Evolutionary conservation across 64 coral and sea anemone species (phyloP).

Genomic region (Stichodactyla helianthus): DNA sequence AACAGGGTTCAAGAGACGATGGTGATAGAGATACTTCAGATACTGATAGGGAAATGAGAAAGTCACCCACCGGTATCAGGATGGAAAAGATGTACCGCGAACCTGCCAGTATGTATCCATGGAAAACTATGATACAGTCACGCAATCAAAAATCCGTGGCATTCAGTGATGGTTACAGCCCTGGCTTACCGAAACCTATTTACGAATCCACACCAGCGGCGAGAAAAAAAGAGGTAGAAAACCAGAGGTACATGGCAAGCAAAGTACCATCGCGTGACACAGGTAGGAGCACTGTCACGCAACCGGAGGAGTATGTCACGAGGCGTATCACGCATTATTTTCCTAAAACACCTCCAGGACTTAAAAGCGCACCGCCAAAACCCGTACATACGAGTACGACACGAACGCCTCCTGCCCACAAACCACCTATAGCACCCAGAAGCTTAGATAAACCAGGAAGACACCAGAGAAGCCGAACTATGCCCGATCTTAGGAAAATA

Average conservation of each 20-base stretch:
- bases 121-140: constrained; percentile 60
- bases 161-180: not conserved
- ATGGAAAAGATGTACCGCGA: constrained; percentile 84
- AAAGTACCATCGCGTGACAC: not conserved
- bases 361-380: not conserved
- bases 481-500: constrained; percentile 67
- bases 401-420: not conserved
- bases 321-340: constrained; percentile 17
- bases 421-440: constrained; percentile 56
- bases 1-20: constrained; percentile 27
- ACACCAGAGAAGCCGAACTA: constrained; percentile 72
- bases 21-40: constrained; percentile 78
- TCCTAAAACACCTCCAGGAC: constrained; percentile 10
- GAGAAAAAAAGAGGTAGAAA: not conserved
- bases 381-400: not conserved
- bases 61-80: constrained; percentile 85
- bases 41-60: constrained; percentile 83
- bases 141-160: constrained; percentile 5
- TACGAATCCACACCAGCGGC: constrained; percentile 46
- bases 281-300: not conserved
- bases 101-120: constrained; percentile 74
- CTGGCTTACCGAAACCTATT: constrained; percentile 14
- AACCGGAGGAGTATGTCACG: not conserved
- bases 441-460: constrained; percentile 6
- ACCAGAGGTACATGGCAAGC: not conserved